These are phyloP conservation scores for Steinernema feltiae DNA, from an alignment of 1,140 invertebrate genomes.

Conservation along the genomic window DNA sequence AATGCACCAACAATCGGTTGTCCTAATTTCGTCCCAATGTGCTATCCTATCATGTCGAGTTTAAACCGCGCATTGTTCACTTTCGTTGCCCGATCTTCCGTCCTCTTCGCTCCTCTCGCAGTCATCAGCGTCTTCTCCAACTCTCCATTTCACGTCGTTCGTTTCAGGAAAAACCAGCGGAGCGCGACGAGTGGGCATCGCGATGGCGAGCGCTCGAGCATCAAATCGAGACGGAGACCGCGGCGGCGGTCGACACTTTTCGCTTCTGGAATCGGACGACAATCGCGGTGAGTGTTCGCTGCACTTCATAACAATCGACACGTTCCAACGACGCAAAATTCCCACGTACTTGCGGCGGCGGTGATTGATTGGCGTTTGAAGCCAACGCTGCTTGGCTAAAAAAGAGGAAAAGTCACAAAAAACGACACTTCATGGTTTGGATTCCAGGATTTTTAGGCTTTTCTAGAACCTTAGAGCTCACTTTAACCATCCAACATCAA, in stretches of 20 bases:
- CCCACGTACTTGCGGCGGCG: background rate
- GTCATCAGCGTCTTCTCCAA: background rate
- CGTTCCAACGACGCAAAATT: background rate
- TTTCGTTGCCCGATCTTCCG: too few relatives aligned
- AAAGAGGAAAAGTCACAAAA: background rate
- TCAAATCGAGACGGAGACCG: constrained; percentile 1
- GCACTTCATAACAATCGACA: background rate
- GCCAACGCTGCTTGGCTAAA: background rate
- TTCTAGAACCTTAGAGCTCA: too few relatives aligned
- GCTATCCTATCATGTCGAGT: too few relatives aligned
- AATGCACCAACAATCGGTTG: too few relatives aligned
- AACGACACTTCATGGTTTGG: too few relatives aligned
- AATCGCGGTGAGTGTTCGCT: background rate
- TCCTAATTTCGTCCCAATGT: too few relatives aligned
- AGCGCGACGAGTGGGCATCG: background rate
- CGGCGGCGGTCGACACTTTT: background rate
- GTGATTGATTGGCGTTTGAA: background rate
- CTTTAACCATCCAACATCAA: too few relatives aligned
- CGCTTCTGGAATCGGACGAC: constrained; percentile 2
- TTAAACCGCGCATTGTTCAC: too few relatives aligned
- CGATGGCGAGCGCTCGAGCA: background rate
- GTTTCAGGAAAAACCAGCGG: background rate
- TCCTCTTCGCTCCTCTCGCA: too few relatives aligned
- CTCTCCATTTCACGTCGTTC: background rate
- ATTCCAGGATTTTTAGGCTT: too few relatives aligned